Evolutionary conservation across 2,888 invertebrate species (phyloP), one percentile per base, ranked within the genome.

Genomic region (Cheiracanthium punctorium): DNA sequence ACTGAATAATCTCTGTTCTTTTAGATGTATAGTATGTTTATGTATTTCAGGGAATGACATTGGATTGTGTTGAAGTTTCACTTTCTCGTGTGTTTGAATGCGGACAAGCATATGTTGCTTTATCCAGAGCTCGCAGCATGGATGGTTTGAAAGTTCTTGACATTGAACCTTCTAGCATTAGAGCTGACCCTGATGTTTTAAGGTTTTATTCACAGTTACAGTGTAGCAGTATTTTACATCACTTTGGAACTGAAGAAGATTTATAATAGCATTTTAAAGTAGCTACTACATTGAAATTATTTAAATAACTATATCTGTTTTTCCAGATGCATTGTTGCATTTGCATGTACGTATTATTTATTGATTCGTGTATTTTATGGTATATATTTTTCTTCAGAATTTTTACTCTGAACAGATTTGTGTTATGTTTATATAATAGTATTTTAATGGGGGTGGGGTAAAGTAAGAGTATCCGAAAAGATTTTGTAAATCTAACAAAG

Each of bases 1-100:
- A n/a, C n/a, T n/a, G n/a, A n/a, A n/a, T 37, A 5, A 37, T 37
- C 12, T 37, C 2, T 48, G 48, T 17, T 48, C n/a, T n/a, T n/a
- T n/a, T 48, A 48, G 17, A 8, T 37, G 5, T 37, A 88, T 48
- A 43, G 1, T 48, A 41, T 58, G 4, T 30, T 80, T 87, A 64
- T 82, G 67, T 73, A n/a, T n/a, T 90, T n/a, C 96, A 98, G 93
- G 98, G 98, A 0, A 93, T 98, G 90, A 98, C 98, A 0, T 93
- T 98, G 89, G 98, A 98, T 91, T 97, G 97, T 93, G 97, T 98
- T 0, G 98, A 98, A 93, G 97, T 98, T 95, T 96, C 97, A 7
- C 92, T 98, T 73, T 94, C 95, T 0, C 94, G 96, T 90, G 97
- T 98, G 48, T 98, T 98, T 92, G 98, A 98, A 93, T 95, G 96